Evolutionary conservation across 2,113 vertebrate species (phyloP), one percentile per base, ranked within the genome.

Genomic region (Phainopepla nitens): DNA sequence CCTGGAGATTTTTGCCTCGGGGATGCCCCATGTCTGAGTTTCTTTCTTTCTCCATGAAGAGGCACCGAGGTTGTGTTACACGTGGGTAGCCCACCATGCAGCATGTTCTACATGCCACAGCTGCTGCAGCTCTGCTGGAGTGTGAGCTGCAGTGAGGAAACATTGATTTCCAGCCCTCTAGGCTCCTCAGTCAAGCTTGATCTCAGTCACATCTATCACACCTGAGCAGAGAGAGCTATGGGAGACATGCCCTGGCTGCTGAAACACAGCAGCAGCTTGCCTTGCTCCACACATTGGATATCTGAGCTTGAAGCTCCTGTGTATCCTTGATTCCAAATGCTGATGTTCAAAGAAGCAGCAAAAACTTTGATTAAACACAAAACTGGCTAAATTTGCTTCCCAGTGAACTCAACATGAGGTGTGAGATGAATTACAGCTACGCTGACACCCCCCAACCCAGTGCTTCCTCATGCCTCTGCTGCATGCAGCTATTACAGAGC

Each of bases 251-350:
- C 1, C 62, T 20, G 56, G 56, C 82, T 61, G 66, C 53, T 47
- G n/a, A 39, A 54, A 33, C 49, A 10, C 4, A 1, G 29, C 69
- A 73, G 50, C 62, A 28, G 16, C 35, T 60, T 11, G 39, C 31
- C 76, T 39, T 11, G 14, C 18, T 20, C 3, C 49, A 27, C 27
- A 15, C 16, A 0, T 1, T 5, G 36, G 41, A 7, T 20, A 50
- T 1, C 61, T 33, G 41, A 66, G 42, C 42, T 29, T 49, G 36
- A 25, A 64, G 41, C 7, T 65, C 58, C 47, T 61, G 15, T 3
- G 18, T 4, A 18, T 11, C 65, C 56, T 50, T 23, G 15, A 41
- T 70, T 71, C n/a, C 56, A 47, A 70, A 71, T 16, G 13, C 25
- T 50, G 23, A 29, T 20, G 24, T 9, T 49, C 56, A 45, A 66